Evolutionary conservation across 1,140 invertebrate species (phyloP).

Genomic region (Dendrolimus punctatus): DNA sequence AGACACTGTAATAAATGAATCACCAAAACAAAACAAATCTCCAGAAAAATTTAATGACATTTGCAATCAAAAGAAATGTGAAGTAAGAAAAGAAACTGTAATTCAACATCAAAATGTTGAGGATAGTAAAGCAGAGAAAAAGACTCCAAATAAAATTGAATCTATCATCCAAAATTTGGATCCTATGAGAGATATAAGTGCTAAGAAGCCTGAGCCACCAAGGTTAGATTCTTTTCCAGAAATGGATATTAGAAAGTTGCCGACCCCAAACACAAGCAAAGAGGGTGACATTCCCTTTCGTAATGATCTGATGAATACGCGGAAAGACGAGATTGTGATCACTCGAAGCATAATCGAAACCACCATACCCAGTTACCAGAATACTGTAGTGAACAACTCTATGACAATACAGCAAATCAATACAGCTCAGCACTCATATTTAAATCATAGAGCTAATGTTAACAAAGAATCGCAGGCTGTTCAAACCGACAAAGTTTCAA

Average conservation of each 20-base stretch:
- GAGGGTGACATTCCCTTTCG: slow-evolving; percentile 50
- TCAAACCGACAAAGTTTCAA: slow-evolving; percentile 53
- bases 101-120: slow-evolving; percentile 58
- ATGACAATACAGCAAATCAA: slow-evolving; percentile 63
- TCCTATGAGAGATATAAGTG: slow-evolving; percentile 37
- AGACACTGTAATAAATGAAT: slow-evolving; percentile 55
- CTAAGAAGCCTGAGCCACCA: slow-evolving; percentile 37
- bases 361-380: slow-evolving; percentile 42
- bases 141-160: slow-evolving; percentile 57
- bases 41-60: slow-evolving; percentile 39
- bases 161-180: slow-evolving; percentile 55
- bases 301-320: slow-evolving; percentile 33
- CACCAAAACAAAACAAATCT: slow-evolving; percentile 43
- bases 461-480: slow-evolving; percentile 58
- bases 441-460: slow-evolving; percentile 43
- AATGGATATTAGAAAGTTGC: slow-evolving; percentile 39
- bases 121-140: slow-evolving; percentile 48
- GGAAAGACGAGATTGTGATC: slow-evolving; percentile 56
- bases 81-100: slow-evolving; percentile 60
- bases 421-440: slow-evolving; percentile 42
- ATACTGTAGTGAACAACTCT: slow-evolving; percentile 37
- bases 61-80: slow-evolving; percentile 39
- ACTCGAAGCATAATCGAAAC: slow-evolving; percentile 53
- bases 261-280: slow-evolving; percentile 36
- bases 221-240: slow-evolving; percentile 46